Evolutionary conservation across 2,888 invertebrate genomes (phyloP).

Genomic region (Empis livida): DNA sequence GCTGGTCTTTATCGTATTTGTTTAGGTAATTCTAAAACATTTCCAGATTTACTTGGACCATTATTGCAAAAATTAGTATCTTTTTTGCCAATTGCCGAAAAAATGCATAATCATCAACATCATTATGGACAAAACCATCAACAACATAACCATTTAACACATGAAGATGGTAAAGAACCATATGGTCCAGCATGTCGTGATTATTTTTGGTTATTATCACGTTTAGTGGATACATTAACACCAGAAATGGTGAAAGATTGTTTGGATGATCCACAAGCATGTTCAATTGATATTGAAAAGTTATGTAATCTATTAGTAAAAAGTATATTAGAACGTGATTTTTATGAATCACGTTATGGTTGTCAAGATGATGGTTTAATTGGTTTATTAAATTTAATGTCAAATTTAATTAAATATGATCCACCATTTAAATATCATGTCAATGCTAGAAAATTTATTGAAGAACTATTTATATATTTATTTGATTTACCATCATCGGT

Average conservation of each 20-base stretch:
- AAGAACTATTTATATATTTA: conserved; percentile 68
- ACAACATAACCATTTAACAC: conserved; percentile 39
- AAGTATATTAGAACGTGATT: conserved; percentile 65
- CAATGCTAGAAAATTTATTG: conserved; percentile 46
- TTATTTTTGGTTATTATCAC: conserved; percentile 85
- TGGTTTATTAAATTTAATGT: conserved; percentile 71
- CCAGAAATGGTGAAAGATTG: conserved; percentile 61
- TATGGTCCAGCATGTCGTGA: conserved; percentile 90
- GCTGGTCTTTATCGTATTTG: conserved; percentile 84
- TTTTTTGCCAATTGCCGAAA: conserved; percentile 71
- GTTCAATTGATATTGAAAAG: conserved; percentile 57
- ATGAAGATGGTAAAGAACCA: conserved; percentile 70
- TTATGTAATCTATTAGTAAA: conserved; percentile 59
- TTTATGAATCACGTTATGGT: conserved; percentile 65
- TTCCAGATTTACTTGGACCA: conserved; percentile 56
- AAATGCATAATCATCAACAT: conserved; percentile 48
- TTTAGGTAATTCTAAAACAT: conserved; percentile 45
- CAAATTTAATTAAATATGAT: conserved; percentile 80
- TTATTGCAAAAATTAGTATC: conserved; percentile 68
- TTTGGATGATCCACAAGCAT: conserved; percentile 42
- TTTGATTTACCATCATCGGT: conserved; percentile 83
- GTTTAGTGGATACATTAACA: conserved; percentile 74
- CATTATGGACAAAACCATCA: conserved; percentile 6
- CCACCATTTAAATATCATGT: conserved; percentile 73
- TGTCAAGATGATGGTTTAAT: conserved; percentile 86